phyloP scores from a whole-genome alignment of 2,888 invertebrate species.

The Apamea sordens region DNA sequence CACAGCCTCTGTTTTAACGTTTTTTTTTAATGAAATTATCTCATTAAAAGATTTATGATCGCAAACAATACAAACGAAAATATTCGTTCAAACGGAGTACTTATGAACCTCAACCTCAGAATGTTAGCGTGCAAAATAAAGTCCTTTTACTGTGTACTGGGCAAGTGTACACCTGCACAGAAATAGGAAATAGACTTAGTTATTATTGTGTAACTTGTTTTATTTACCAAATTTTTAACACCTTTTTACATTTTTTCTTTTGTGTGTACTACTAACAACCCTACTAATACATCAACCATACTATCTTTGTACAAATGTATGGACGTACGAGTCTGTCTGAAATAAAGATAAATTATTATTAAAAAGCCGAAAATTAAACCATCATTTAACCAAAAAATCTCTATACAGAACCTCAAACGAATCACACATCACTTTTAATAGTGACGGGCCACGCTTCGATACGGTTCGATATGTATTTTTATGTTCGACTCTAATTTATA shows the following conservation, averaged over 20 bases:
- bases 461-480: conserved; percentile 84
- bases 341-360: no score
- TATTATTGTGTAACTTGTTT: no score
- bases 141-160: no score
- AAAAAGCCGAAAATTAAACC: not conserved
- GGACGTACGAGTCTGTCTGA: no score
- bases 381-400: not conserved
- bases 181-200: no score
- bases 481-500: conserved; percentile 88
- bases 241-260: no score
- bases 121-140: no score
- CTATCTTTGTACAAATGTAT: no score
- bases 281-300: no score
- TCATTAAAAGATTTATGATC: not conserved
- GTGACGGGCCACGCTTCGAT: conserved; percentile 86
- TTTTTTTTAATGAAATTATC: not conserved
- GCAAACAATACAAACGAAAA: not conserved
- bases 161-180: no score
- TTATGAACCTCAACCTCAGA: not conserved
- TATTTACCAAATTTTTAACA: no score
- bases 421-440: conserved; percentile 72
- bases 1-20: not conserved
- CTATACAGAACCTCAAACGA: conserved; percentile 43
- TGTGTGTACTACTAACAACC: no score
- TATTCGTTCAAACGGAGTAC: not conserved